Evolutionary conservation across 2,113 vertebrate genomes (phyloP).

Genomic region (Clarias magur): DNA sequence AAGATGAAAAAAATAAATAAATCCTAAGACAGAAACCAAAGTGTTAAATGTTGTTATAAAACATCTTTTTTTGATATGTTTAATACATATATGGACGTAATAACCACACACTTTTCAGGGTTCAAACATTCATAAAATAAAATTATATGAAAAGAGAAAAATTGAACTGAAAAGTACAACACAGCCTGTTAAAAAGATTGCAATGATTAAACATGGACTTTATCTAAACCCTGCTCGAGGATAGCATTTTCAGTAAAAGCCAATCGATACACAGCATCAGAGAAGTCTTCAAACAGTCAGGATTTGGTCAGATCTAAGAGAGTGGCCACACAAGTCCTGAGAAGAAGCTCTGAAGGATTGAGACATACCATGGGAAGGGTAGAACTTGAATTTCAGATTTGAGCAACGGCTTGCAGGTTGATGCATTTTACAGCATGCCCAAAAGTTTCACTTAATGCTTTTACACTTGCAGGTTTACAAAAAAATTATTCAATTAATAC

Average conservation of each 20-base stretch:
- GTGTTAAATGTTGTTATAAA: not conserved
- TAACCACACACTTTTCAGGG: not conserved
- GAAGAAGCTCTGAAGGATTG: conserved; percentile 8
- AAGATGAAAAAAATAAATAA: not conserved
- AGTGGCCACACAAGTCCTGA: not conserved
- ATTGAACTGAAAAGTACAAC: not conserved
- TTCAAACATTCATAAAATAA: not conserved
- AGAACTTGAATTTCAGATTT: not conserved
- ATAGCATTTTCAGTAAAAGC: conserved; percentile 53
- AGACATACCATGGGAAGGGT: conserved; percentile 4
- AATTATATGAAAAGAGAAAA: not conserved
- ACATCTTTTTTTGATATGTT: not conserved
- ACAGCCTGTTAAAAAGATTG: conserved; percentile 6
- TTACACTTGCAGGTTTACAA: not conserved
- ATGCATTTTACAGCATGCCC: not conserved
- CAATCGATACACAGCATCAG: conserved; percentile 55
- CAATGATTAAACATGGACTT: conserved; percentile 54
- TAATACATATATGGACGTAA: not conserved
- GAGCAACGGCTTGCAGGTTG: too few relatives aligned
- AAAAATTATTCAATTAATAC: too few relatives aligned
- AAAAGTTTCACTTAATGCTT: not conserved
- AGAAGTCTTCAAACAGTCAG: conserved; percentile 40
- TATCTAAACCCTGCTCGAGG: conserved; percentile 55
- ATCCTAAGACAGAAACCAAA: not conserved
- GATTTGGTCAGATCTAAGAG: conserved; percentile 25